Evolutionary conservation across 2,888 invertebrate genomes (phyloP).

Genomic region (Lutraria lutraria): DNA sequence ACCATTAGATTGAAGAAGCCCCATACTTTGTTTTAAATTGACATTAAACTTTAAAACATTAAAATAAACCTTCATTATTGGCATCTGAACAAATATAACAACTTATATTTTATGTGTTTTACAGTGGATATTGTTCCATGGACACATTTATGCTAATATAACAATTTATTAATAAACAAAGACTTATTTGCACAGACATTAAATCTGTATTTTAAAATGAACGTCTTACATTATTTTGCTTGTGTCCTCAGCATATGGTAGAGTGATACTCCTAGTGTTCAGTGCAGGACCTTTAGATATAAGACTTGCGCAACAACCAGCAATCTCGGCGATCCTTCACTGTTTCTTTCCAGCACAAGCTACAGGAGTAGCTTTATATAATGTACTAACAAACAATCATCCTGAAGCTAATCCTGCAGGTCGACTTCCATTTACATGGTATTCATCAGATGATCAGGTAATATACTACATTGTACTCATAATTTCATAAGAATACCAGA

Average conservation of each 20-base stretch:
- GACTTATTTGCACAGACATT: no score
- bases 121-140: no score
- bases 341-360: constrained; percentile 85
- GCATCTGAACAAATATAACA: no score
- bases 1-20: no score
- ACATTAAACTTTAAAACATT: no score
- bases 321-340: constrained; percentile 79
- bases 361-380: constrained; percentile 81
- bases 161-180: no score
- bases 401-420: constrained; percentile 80
- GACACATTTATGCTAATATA: no score
- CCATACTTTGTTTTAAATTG: no score
- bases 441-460: constrained; percentile 73
- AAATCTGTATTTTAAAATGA: not conserved
- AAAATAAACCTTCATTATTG: no score
- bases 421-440: constrained; percentile 85
- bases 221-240: not conserved
- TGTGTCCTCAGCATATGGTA: constrained; percentile 56
- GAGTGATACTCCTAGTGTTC: constrained; percentile 79
- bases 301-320: constrained; percentile 68
- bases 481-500: no score
- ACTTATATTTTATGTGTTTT: no score
- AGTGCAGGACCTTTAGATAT: constrained; percentile 83
- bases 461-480: not conserved
- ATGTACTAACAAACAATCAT: constrained; percentile 74